Conservation (phyloP, 2,888 invertebrate genomes). For the Andrena flavipes region DNA sequence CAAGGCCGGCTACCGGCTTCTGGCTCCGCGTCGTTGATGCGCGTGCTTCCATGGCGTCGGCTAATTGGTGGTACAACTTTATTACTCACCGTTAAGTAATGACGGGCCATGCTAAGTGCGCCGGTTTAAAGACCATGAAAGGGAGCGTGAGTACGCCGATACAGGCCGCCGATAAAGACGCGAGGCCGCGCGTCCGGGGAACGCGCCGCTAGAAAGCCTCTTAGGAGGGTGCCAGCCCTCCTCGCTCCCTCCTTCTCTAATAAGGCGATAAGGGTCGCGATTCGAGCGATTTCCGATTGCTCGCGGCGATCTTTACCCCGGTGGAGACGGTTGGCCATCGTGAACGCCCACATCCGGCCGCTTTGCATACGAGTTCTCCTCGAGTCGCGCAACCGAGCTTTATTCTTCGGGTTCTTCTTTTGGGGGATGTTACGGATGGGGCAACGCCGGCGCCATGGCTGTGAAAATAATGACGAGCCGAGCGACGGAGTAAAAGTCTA, state of each 20-base stretch:
- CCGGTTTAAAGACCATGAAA: constrained; percentile 77
- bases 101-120: constrained; percentile 73
- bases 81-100: constrained; percentile 82
- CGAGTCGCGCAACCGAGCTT: too few relatives aligned
- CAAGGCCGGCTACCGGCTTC: constrained; percentile 43
- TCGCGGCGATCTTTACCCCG: constrained; percentile 37
- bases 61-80: constrained; percentile 81
- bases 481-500: not conserved
- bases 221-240: constrained; percentile 47
- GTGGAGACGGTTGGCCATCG: constrained; percentile 62
- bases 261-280: constrained; percentile 81
- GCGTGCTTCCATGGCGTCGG: constrained; percentile 63
- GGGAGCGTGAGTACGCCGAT: constrained; percentile 73
- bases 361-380: constrained; percentile 2
- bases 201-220: constrained; percentile 29
- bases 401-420: not conserved
- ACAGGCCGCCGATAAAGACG: constrained; percentile 73
- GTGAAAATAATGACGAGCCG: not conserved
- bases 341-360: constrained; percentile 64
- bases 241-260: constrained; percentile 73
- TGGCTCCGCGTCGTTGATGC: constrained; percentile 56
- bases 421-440: not conserved
- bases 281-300: constrained; percentile 70
- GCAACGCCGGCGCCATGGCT: not conserved
- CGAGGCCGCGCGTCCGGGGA: constrained; percentile 34